Percentiles rank a stretch among this genome's conserved stretches.
These are phyloP conservation scores for Trachymyrmex cornetzi DNA, from an alignment of 1,140 invertebrate species.

Conservation along the genomic window DNA sequence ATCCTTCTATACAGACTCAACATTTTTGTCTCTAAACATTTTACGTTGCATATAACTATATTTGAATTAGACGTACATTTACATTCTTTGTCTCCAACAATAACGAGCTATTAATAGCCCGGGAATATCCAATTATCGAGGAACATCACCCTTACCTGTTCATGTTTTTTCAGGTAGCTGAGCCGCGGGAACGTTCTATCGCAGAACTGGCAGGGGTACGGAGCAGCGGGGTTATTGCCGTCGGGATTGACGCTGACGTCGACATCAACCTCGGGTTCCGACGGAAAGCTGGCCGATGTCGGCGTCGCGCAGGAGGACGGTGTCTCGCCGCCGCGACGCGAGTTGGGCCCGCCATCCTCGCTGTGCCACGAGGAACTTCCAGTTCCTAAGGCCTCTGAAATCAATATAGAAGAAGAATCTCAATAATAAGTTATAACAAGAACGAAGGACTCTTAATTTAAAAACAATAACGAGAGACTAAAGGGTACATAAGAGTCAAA, in stretches of 20 bases:
- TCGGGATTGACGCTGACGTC: constrained; percentile 85
- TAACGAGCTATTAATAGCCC: not conserved
- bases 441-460: too few relatives aligned
- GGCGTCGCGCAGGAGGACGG: constrained; percentile 89
- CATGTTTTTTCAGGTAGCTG: constrained; percentile 96
- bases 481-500: too few relatives aligned
- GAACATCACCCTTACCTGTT: constrained; percentile 91
- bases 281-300: constrained; percentile 87
- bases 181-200: constrained; percentile 95
- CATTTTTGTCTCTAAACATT: not conserved
- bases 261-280: constrained; percentile 85
- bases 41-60: not conserved
- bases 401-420: constrained; percentile 57
- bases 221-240: constrained; percentile 89
- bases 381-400: constrained; percentile 89
- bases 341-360: constrained; percentile 89
- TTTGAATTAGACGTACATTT: not conserved
- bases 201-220: constrained; percentile 96
- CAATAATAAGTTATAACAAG: too few relatives aligned
- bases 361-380: constrained; percentile 88
- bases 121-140: not conserved
- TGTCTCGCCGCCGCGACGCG: constrained; percentile 87
- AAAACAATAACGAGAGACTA: too few relatives aligned
- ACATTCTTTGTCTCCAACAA: not conserved
- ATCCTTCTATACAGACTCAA: not conserved